phyloP scores from a whole-genome alignment of 2,113 vertebrate genomes.

The Dendrocopos noguchii region DNA sequence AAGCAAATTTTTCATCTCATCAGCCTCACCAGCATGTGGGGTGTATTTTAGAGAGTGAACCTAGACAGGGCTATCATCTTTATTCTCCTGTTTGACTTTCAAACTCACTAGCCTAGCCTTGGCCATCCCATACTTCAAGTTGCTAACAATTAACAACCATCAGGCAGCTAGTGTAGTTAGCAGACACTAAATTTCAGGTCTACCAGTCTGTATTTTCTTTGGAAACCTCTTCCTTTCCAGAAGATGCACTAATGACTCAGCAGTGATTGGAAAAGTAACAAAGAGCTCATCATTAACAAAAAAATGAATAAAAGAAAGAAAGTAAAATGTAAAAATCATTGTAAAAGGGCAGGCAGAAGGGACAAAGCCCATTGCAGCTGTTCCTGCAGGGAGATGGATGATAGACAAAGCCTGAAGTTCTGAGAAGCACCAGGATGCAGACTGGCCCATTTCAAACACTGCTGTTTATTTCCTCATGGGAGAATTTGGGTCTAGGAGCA shows the following conservation, averaged over 20 bases:
- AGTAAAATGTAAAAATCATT: not conserved
- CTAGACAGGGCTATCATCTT: not conserved
- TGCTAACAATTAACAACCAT: not conserved
- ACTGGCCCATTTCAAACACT: not conserved
- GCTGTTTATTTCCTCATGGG: not conserved
- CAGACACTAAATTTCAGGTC: not conserved
- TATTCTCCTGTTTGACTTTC: not conserved
- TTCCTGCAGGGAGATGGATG: not conserved
- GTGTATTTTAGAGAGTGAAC: not conserved
- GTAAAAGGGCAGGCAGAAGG: not conserved
- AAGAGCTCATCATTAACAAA: not conserved
- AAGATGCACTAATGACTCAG: not conserved
- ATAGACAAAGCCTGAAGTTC: not conserved
- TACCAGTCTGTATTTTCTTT: not conserved
- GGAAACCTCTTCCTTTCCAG: not conserved
- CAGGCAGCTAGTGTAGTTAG: not conserved
- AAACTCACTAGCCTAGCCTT: not conserved
- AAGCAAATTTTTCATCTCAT: not conserved
- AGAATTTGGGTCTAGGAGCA: not conserved
- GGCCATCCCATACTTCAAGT: not conserved
- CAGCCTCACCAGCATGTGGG: not conserved
- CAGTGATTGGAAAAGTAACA: not conserved
- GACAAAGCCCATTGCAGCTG: not conserved
- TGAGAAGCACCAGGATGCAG: not conserved
- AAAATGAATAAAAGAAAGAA: not conserved